A percentile compares a stretch with the other conserved stretches of the same genome.
These are phyloP conservation scores for Yasuhikotakia modesta DNA, from an alignment of 2,797 vertebrate genomes.

Conservation along the genomic window DNA sequence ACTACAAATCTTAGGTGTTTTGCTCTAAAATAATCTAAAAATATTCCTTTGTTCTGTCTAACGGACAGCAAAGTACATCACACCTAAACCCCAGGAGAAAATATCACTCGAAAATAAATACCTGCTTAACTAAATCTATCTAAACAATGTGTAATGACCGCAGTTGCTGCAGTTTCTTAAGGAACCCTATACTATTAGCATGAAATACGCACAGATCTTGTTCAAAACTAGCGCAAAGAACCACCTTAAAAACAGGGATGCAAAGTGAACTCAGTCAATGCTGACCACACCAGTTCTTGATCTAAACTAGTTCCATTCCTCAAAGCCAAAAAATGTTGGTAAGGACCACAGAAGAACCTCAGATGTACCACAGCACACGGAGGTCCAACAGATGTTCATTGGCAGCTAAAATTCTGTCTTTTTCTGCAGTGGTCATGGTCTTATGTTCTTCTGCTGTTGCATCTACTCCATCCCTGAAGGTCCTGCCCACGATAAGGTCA, in stretches of 20 bases:
- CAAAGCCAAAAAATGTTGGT: slow-evolving; percentile 6
- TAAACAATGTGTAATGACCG: slow-evolving; percentile 47
- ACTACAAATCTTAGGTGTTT: neutral
- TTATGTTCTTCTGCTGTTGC: neutral
- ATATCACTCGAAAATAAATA: slow-evolving; percentile 73
- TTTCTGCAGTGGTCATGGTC: neutral
- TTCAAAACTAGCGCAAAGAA: neutral
- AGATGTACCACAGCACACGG: no score
- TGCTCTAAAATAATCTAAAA: slow-evolving; percentile 42
- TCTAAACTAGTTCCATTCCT: slow-evolving; percentile 13
- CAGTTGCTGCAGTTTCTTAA: slow-evolving; percentile 64
- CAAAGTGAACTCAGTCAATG: neutral
- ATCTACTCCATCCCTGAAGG: neutral
- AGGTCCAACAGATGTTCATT: neutral
- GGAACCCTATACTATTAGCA: slow-evolving; percentile 51
- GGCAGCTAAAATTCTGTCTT: slow-evolving; percentile 1
- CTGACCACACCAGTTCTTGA: neutral
- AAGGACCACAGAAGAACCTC: neutral
- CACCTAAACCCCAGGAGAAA: slow-evolving; percentile 75
- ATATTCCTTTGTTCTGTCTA: slow-evolving; percentile 43
- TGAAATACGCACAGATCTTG: slow-evolving; percentile 55
- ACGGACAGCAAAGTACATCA: slow-evolving; percentile 68
- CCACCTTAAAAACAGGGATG: neutral
- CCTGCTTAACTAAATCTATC: slow-evolving; percentile 61
- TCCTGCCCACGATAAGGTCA: slow-evolving; percentile 66